Percentiles rank a stretch among this genome's conserved stretches.
These are phyloP conservation scores for Eupithecia subfuscata DNA, from an alignment of 2,888 invertebrate species.

Conservation along the genomic window DNA sequence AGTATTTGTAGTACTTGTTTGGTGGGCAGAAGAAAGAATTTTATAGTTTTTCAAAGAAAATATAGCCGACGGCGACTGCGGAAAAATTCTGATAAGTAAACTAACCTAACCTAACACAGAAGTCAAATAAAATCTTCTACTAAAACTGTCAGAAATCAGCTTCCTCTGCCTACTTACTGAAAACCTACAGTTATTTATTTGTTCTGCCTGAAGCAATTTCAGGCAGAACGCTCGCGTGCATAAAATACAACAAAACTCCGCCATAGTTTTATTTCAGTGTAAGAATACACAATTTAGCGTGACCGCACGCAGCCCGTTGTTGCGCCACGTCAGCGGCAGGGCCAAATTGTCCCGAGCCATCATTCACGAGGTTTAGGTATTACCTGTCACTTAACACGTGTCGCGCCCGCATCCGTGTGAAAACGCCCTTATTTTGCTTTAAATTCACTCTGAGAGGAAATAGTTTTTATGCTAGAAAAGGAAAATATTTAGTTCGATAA, in stretches of 20 bases:
- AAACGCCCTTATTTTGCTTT: constrained; percentile 17
- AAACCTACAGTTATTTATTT: background rate
- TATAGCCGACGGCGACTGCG: too few species aligned
- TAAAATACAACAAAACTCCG: background rate
- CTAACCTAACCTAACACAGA: too few species aligned
- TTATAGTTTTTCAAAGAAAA: too few species aligned
- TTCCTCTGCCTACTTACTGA: background rate
- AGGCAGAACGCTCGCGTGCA: too few species aligned
- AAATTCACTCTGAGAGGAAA: background rate
- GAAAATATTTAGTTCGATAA: background rate
- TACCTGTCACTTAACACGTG: constrained; percentile 29
- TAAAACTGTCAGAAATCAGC: too few species aligned
- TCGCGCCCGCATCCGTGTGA: constrained; percentile 18
- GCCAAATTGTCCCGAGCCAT: constrained; percentile 19
- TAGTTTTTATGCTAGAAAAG: background rate
- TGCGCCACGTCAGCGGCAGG: constrained; percentile 15
- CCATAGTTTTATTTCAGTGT: background rate
- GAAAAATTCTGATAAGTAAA: too few species aligned
- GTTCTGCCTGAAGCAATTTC: background rate
- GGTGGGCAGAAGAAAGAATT: background rate
- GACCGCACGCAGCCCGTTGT: constrained; percentile 8
- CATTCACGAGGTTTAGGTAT: constrained; percentile 28
- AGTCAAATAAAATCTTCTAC: too few species aligned
- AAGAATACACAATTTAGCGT: constrained; percentile 7
- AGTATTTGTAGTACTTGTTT: background rate